Evolutionary conservation across 2,888 invertebrate species (phyloP).

Genomic region (Oscheius sp.): DNA sequence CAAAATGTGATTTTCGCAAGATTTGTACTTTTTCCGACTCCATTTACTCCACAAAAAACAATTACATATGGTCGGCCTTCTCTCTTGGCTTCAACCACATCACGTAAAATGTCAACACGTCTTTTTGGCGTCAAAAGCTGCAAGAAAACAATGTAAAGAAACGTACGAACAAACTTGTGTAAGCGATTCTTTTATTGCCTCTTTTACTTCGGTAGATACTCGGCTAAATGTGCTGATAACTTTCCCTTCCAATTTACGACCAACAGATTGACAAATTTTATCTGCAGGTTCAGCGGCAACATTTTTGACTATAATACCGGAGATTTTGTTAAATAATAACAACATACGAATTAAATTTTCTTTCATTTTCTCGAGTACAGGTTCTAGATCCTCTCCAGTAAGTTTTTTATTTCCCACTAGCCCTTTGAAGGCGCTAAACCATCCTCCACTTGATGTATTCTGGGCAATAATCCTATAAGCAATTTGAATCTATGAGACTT

Average conservation of each 20-base stretch:
- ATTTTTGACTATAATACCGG: slow-evolving; percentile 82
- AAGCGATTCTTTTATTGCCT: slow-evolving; percentile 88
- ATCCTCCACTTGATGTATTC: slow-evolving; percentile 57
- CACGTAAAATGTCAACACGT: slow-evolving; percentile 93
- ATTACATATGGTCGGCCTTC: slow-evolving; percentile 90
- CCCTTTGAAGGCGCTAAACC: slow-evolving; percentile 87
- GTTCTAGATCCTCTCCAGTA: slow-evolving; percentile 83
- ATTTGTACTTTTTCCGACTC: slow-evolving; percentile 98
- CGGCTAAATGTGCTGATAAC: slow-evolving; percentile 89
- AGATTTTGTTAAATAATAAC: not conserved
- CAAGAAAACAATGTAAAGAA: slow-evolving; percentile 5
- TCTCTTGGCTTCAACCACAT: slow-evolving; percentile 88
- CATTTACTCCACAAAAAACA: slow-evolving; percentile 98
- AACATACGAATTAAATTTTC: slow-evolving; percentile 85
- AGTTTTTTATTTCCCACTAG: slow-evolving; percentile 82
- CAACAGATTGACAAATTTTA: slow-evolving; percentile 79
- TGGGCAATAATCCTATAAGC: slow-evolving; percentile 47
- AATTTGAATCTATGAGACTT: not conserved
- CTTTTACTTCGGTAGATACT: slow-evolving; percentile 87
- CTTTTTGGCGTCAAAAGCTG: slow-evolving; percentile 91
- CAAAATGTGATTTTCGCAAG: slow-evolving; percentile 99
- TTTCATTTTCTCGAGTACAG: slow-evolving; percentile 90
- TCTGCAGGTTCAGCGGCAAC: slow-evolving; percentile 94
- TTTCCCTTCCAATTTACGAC: slow-evolving; percentile 69
- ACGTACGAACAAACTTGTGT: slow-evolving; percentile 77